Percentiles rank a stretch among this genome's conserved stretches.
Evolutionary conservation across 2,113 vertebrate species (phyloP).

Genomic region (Hassar affinis): DNA sequence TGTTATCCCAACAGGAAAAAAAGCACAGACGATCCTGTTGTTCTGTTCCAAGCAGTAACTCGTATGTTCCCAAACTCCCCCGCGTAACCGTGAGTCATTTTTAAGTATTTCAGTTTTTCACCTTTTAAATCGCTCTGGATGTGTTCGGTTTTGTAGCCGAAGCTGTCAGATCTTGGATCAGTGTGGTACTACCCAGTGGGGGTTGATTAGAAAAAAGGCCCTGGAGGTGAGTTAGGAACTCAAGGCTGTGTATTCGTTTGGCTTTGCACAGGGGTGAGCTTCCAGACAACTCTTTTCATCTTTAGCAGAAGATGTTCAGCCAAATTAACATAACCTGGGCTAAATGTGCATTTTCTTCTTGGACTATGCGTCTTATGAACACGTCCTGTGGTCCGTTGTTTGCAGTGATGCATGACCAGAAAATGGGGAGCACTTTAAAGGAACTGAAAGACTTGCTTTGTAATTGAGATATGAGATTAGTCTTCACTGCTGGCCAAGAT

Average conservation of each 20-base stretch:
- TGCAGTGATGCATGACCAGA: not conserved
- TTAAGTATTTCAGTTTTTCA: not conserved
- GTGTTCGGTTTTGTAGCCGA: not conserved
- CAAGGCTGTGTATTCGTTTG: not conserved
- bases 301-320: not conserved
- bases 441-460: not conserved
- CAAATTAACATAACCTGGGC: not conserved
- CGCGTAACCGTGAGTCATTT: not conserved
- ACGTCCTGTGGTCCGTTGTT: not conserved
- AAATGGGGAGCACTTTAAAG: not conserved
- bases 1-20: constrained; percentile 8
- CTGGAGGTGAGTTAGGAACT: not conserved
- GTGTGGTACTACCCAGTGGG: not conserved
- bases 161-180: not conserved
- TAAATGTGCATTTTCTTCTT: not conserved
- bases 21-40: constrained; percentile 5
- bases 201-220: not conserved
- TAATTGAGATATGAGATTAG: not conserved
- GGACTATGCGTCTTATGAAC: not conserved
- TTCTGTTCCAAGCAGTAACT: constrained; percentile 33
- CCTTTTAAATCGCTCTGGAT: not conserved
- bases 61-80: constrained; percentile 24
- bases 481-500: not conserved
- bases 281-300: too few relatives aligned
- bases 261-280: not conserved